Base-by-base conservation (phyloP, 2,113 vertebrate species). In the Microcebus jonahi region DNA sequence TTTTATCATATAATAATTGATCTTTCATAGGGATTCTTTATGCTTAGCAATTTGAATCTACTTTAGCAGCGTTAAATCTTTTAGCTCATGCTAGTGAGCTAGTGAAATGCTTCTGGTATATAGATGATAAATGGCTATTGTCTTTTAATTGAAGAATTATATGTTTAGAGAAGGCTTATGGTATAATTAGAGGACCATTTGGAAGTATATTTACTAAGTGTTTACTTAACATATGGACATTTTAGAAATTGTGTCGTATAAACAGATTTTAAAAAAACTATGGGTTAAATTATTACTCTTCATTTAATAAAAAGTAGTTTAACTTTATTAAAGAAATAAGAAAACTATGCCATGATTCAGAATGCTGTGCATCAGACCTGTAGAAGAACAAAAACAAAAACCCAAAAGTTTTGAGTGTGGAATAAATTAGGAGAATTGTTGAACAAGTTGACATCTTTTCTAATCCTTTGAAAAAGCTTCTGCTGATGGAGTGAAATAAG, bases 21-120 rank as follows among this genome's bases (percentile, higher is more conserved):
- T 79, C 31, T 91, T 89, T n/a, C 5, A 34, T 45, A 63, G 73
- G 48, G 63, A 45, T 90, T 59, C 80, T 83, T 87, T 67, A 55
- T 94, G n/a, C 6, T 34, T 89, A 80, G 27, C 79, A 88, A 84
- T 84, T 90, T 88, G 50, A 93, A 88, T 91, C 17, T 17, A 88
- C 15, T 45, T 93, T 21, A 45, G 29, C 36, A 76, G 23, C 68
- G 34, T 65, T 82, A 14, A 88, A 63, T 76, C 7, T 91, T 85
- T 85, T 76, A 83, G 18, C 53, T 70, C 36, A 90, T 59, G 50
- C 67, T 79, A 68, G 18, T 88, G 55, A 87, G 50, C 67, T 79
- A 63, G 18, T 88, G 55, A 87, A 93, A 50, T 92, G 31, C 27
- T 95, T 88, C 50, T 86, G 53, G 20, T 42, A 92, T n/a, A 76